Evolutionary conservation across 2,797 vertebrate species (phyloP).

Genomic region (Gymnoscopelus microlampas): DNA sequence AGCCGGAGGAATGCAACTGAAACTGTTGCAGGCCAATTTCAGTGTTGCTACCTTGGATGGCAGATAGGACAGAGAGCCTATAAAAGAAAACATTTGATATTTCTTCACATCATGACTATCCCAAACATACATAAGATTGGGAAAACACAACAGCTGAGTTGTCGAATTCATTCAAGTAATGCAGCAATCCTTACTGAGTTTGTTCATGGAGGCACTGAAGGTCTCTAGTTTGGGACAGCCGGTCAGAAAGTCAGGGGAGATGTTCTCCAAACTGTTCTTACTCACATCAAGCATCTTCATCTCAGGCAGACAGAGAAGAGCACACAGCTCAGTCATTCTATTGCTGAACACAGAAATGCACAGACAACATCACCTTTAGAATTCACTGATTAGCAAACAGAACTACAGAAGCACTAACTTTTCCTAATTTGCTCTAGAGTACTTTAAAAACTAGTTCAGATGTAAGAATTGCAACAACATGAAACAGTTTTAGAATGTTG

Average conservation of each 20-base stretch:
- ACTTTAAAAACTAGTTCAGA: no score
- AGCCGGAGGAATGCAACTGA: constrained; percentile 82
- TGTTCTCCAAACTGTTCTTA: constrained; percentile 86
- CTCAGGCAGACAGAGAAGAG: constrained; percentile 82
- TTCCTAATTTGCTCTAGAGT: no score
- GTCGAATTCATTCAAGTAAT: neutral
- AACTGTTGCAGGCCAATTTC: constrained; percentile 90
- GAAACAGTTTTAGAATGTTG: no score
- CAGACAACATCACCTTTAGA: neutral
- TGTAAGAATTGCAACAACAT: no score
- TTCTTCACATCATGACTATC: no score
- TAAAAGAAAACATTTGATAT: constrained; percentile 11
- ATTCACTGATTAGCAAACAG: no score
- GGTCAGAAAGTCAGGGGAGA: constrained; percentile 82
- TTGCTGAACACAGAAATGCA: constrained; percentile 79
- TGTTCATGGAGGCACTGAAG: constrained; percentile 88
- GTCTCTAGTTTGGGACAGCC: constrained; percentile 89
- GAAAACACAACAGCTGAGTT: no score
- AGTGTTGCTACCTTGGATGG: constrained; percentile 87
- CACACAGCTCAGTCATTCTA: constrained; percentile 78
- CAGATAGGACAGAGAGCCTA: constrained; percentile 85
- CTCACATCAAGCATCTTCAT: constrained; percentile 90
- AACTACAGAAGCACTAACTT: no score
- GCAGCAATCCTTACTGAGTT: constrained; percentile 79
- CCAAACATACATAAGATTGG: no score